A percentile compares a stretch with the other conserved stretches of the same genome.
Evolutionary conservation across 1,140 invertebrate species (phyloP).

Genomic region (Eupristina koningsbergeri): DNA sequence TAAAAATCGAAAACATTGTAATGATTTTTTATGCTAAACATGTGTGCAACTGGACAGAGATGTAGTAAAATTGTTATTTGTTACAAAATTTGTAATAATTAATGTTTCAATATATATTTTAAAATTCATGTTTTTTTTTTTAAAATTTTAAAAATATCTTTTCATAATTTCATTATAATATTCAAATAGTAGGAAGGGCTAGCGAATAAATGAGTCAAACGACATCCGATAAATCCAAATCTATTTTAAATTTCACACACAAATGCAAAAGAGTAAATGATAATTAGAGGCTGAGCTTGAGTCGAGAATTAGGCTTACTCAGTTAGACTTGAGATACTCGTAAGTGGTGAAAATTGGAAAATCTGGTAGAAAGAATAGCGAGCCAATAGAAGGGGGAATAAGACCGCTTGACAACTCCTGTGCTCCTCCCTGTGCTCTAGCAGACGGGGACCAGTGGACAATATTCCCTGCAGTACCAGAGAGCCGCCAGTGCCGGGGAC

Average conservation of each 20-base stretch:
- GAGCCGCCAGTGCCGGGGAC: slow-evolving; percentile 61
- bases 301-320: not conserved
- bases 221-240: not conserved
- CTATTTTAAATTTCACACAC: not conserved
- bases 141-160: not conserved
- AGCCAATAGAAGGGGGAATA: too few relatives aligned
- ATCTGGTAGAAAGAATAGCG: not conserved
- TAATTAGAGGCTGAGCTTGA: too few relatives aligned
- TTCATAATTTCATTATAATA: not conserved
- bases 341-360: not conserved
- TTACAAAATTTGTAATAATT: too few relatives aligned
- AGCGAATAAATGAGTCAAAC: not conserved
- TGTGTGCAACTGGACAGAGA: not conserved
- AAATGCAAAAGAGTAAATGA: slow-evolving; percentile 9
- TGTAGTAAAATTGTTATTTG: not conserved
- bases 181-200: not conserved
- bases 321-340: not conserved
- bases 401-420: slow-evolving; percentile 4
- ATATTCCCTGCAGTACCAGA: slow-evolving; percentile 5
- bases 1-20: not conserved
- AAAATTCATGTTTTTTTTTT: not conserved
- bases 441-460: slow-evolving; percentile 30
- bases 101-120: too few relatives aligned
- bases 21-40: not conserved
- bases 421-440: slow-evolving; percentile 45